A percentile compares a stretch with the other conserved stretches of the same genome.
Evolutionary conservation across 1,140 invertebrate genomes (phyloP).

Genomic region (Cydia pomonella): DNA sequence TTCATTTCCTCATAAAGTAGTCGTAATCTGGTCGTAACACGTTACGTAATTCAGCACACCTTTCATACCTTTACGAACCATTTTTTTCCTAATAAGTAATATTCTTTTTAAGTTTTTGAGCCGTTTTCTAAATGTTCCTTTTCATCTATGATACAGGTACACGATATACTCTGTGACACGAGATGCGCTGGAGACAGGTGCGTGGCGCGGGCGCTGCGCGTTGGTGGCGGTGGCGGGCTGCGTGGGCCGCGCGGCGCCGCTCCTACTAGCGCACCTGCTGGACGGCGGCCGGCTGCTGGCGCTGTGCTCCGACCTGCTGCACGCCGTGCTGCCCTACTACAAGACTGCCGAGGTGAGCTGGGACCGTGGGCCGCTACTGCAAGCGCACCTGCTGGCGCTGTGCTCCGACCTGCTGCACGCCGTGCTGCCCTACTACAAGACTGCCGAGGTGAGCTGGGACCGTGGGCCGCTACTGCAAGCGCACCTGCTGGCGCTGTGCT

Average conservation of each 20-base stretch:
- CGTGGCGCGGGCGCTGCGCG: constrained; percentile 87
- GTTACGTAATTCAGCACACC: too few species aligned
- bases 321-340: constrained; percentile 88
- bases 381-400: constrained; percentile 83
- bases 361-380: background rate
- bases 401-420: too few species aligned
- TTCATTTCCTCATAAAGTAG: too few species aligned
- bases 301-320: constrained; percentile 90
- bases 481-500: constrained; percentile 90
- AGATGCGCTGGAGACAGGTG: constrained; percentile 82
- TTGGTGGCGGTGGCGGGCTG: constrained; percentile 84
- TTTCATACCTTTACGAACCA: too few species aligned
- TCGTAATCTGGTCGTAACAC: too few species aligned
- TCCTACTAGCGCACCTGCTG: constrained; percentile 87
- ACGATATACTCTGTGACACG: constrained; percentile 86
- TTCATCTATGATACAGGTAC: constrained; percentile 81
- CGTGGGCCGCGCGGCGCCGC: constrained; percentile 45
- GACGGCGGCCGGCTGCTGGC: constrained; percentile 89
- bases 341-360: constrained; percentile 87
- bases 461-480: too few species aligned
- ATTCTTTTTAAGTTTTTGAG: too few species aligned
- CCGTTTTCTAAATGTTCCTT: background rate
- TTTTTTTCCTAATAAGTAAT: too few species aligned
- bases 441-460: too few species aligned
- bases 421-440: too few species aligned